Conservation (phyloP, 2,113 vertebrate species). For the Ondatra zibethicus region DNA sequence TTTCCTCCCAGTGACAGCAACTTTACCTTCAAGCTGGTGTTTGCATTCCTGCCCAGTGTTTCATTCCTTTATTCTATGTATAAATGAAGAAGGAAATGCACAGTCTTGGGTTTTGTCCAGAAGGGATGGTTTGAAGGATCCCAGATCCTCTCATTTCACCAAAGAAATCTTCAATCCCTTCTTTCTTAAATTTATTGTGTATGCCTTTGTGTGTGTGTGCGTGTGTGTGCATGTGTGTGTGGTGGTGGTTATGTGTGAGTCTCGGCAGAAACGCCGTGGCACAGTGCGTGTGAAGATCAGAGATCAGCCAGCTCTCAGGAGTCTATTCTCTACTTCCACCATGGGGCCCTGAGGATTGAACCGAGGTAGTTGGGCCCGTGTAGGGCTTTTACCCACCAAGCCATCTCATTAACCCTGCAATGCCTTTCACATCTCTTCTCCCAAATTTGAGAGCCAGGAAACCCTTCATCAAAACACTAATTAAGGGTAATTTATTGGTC, state of each 20-base stretch:
- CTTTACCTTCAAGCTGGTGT: not conserved
- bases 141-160: not conserved
- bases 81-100: not conserved
- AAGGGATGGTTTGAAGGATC: not conserved
- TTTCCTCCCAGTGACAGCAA: not conserved
- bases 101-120: not conserved
- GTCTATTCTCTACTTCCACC: not conserved
- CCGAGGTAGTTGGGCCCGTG: not conserved
- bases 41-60: not conserved
- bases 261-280: not conserved
- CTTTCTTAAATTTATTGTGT: not conserved
- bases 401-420: not conserved
- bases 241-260: not conserved
- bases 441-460: conserved; percentile 6
- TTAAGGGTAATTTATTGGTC: not conserved
- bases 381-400: too few species aligned
- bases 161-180: not conserved
- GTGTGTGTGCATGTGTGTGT: not conserved
- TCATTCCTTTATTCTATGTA: not conserved
- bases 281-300: not conserved
- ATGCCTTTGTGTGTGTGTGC: not conserved
- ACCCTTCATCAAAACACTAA: conserved; percentile 11
- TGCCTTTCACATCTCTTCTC: not conserved
- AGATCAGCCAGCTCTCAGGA: not conserved
- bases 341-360: not conserved